These are phyloP conservation scores for Leptobrachium leishanense DNA, from an alignment of 2,113 vertebrate species.

Conservation along the genomic window DNA sequence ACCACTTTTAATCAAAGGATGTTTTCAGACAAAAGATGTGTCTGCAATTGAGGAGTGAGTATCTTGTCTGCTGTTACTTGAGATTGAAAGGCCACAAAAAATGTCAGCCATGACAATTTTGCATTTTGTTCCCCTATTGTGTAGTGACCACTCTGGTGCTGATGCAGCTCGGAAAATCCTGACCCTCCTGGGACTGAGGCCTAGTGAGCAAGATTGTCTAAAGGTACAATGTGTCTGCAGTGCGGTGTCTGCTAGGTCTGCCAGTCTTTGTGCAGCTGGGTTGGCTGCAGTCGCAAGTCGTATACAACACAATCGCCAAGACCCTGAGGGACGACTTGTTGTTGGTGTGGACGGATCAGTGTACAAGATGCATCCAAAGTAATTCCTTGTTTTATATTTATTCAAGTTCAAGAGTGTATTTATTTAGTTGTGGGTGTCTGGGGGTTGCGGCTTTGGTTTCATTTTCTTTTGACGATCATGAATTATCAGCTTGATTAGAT, in stretches of 20 bases:
- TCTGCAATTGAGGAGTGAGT: constrained; percentile 75
- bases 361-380: constrained; percentile 67
- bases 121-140: constrained; percentile 5
- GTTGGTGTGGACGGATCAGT: constrained; percentile 77
- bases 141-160: constrained; percentile 54
- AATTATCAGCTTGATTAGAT: too few relatives aligned
- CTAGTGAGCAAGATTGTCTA: constrained; percentile 54
- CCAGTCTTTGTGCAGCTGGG: constrained; percentile 69
- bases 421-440: too few relatives aligned
- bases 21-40: constrained; percentile 66
- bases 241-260: constrained; percentile 65
- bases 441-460: background rate
- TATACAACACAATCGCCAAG: constrained; percentile 64
- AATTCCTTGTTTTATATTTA: constrained; percentile 14
- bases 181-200: constrained; percentile 63
- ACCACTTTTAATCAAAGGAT: constrained; percentile 52
- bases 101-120: background rate
- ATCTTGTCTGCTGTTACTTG: background rate
- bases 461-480: background rate
- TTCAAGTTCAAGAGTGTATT: too few relatives aligned
- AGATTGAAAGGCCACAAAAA: too few relatives aligned
- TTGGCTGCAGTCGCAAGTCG: constrained; percentile 72
- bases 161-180: constrained; percentile 53
- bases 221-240: constrained; percentile 69
- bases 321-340: constrained; percentile 52